A percentile compares a stretch with the other conserved stretches of the same genome.
These are phyloP conservation scores for Columba guinea DNA, from an alignment of 2,797 vertebrate genomes.

Conservation along the genomic window DNA sequence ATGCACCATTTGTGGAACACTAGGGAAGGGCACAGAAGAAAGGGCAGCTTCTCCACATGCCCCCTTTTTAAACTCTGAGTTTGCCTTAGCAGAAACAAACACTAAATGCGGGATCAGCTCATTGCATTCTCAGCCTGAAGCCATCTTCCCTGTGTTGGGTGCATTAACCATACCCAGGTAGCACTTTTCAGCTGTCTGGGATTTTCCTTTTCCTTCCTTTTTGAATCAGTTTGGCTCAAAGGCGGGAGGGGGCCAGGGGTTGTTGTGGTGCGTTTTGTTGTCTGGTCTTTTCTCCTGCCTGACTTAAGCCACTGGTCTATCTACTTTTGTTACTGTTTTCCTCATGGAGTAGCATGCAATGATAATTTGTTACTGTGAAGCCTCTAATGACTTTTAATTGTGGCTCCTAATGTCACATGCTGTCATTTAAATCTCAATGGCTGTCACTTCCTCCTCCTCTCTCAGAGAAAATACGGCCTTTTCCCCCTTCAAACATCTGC, in stretches of 20 bases:
- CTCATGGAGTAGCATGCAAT: slow-evolving; percentile 42
- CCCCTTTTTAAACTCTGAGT: not conserved
- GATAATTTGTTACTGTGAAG: slow-evolving; percentile 68
- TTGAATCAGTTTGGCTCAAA: not conserved
- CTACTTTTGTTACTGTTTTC: slow-evolving; percentile 70
- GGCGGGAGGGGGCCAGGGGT: too few species aligned
- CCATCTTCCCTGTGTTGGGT: accelerated
- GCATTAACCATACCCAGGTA: not conserved
- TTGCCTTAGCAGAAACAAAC: not conserved
- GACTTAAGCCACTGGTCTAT: slow-evolving; percentile 33
- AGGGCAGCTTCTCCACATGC: not conserved
- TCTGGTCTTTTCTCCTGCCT: not conserved
- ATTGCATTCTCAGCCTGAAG: not conserved
- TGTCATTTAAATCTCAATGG: slow-evolving; percentile 72
- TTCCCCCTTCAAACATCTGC: slow-evolving; percentile 52
- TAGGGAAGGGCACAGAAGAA: not conserved
- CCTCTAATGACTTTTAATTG: slow-evolving; percentile 70
- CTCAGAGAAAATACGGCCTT: slow-evolving; percentile 45
- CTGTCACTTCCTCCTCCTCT: slow-evolving; percentile 41
- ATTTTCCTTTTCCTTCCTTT: not conserved
- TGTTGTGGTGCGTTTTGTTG: not conserved
- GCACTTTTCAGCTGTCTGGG: not conserved
- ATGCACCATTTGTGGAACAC: not conserved
- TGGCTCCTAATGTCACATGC: slow-evolving; percentile 54
- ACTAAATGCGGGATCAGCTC: not conserved